Evolutionary conservation across 1,140 invertebrate species (phyloP).

Genomic region (Ceratoteleas bidentatus): DNA sequence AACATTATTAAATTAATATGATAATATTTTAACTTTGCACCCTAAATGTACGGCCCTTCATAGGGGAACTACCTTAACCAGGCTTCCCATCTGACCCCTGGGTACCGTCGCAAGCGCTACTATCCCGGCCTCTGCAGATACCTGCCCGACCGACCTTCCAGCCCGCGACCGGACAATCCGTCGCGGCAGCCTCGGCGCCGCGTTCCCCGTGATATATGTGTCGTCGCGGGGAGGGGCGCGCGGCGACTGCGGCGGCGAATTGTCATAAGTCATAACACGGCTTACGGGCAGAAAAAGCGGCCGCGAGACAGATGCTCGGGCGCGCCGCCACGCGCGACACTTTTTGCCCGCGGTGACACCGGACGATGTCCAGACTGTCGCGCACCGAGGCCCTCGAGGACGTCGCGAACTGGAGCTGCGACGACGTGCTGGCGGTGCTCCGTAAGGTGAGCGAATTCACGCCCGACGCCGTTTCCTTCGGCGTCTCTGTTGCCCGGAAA

Average conservation of each 20-base stretch:
- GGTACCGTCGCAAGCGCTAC: too few relatives aligned
- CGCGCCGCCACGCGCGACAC: conserved; percentile 70
- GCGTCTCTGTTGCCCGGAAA: background rate
- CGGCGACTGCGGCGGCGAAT: conserved; percentile 24
- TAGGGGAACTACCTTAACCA: too few relatives aligned
- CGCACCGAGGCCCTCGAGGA: conserved; percentile 70
- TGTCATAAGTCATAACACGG: conserved; percentile 37
- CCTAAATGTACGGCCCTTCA: too few relatives aligned
- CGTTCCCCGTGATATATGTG: too few relatives aligned
- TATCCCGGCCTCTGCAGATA: too few relatives aligned
- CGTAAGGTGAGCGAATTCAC: conserved; percentile 74
- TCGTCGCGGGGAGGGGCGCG: background rate
- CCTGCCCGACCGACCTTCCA: too few relatives aligned
- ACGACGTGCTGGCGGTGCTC: conserved; percentile 71
- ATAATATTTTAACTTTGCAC: too few relatives aligned
- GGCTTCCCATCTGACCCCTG: too few relatives aligned
- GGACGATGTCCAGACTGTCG: conserved; percentile 65
- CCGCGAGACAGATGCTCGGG: conserved; percentile 69
- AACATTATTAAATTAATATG: too few relatives aligned
- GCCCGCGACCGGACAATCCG: too few relatives aligned
- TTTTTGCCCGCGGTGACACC: conserved; percentile 62
- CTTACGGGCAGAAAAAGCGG: conserved; percentile 70
- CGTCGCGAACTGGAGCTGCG: conserved; percentile 73
- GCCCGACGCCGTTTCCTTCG: conserved; percentile 13
- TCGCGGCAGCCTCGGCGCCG: too few relatives aligned